Evolutionary conservation across 2,113 vertebrate species (phyloP).

Genomic region (Pandion haliaetus): DNA sequence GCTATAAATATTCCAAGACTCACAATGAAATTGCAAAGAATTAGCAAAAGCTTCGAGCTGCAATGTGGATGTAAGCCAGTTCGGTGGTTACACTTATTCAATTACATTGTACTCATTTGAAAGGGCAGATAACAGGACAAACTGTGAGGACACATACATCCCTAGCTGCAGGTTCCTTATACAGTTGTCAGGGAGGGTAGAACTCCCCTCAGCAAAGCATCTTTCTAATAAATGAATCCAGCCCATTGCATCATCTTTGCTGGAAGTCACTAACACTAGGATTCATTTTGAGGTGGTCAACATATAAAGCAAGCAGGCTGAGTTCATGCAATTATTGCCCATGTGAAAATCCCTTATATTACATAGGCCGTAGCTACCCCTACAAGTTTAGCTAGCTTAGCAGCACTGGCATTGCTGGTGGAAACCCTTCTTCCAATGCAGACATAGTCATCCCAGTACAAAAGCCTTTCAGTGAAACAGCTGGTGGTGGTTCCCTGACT

Average conservation of each 20-base stretch:
- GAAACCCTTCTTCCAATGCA: not conserved
- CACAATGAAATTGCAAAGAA: not conserved
- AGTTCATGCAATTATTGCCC: not conserved
- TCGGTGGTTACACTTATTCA: not conserved
- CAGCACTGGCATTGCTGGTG: not conserved
- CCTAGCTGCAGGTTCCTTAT: not conserved
- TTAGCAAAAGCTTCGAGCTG: not conserved
- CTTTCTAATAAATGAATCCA: not conserved
- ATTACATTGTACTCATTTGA: not conserved
- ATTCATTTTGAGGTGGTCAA: not conserved
- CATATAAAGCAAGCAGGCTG: not conserved
- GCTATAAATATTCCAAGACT: not conserved
- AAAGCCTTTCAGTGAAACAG: not conserved
- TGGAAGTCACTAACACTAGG: not conserved
- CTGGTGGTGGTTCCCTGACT: not conserved
- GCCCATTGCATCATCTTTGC: not conserved
- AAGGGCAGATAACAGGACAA: not conserved
- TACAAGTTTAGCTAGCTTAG: not conserved
- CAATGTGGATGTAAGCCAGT: not conserved
- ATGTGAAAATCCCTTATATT: not conserved
- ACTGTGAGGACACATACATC: not conserved
- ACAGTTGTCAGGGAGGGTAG: not conserved
- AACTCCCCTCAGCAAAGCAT: not conserved
- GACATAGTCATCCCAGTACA: not conserved
- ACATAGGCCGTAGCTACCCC: not conserved